Conservation (phyloP, 2,888 invertebrate genomes). For the Phalera bucephala region DNA sequence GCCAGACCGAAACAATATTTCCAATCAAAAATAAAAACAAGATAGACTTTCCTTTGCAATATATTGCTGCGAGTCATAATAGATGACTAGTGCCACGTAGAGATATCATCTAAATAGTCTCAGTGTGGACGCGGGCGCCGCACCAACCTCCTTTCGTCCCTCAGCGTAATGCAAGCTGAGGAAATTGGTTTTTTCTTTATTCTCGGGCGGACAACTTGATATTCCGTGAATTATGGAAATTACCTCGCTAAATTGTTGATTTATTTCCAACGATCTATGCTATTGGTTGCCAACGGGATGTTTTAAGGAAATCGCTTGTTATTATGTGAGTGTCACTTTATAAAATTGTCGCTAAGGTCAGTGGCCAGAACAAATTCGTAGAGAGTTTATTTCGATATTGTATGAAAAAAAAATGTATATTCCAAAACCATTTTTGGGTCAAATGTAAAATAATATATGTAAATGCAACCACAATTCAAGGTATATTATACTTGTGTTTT, state of each 20-base stretch:
- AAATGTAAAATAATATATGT: no score
- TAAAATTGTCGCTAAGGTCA: not conserved
- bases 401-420: no score
- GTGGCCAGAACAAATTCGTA: no score
- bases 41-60: no score
- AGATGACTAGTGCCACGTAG: not conserved
- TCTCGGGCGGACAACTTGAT: slow-evolving; percentile 72
- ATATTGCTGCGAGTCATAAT: no score
- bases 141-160: slow-evolving; percentile 49
- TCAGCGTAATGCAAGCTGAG: slow-evolving; percentile 67
- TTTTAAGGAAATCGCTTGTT: slow-evolving; percentile 31
- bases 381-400: no score
- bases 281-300: slow-evolving; percentile 48
- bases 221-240: slow-evolving; percentile 82
- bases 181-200: slow-evolving; percentile 82
- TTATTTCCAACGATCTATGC: slow-evolving; percentile 61
- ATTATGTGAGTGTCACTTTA: slow-evolving; percentile 10
- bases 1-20: no score
- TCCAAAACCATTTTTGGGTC: no score
- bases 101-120: slow-evolving; percentile 6
- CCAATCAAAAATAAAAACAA: no score
- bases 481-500: no score
- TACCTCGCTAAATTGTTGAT: slow-evolving; percentile 77
- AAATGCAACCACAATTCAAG: no score
- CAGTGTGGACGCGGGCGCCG: slow-evolving; percentile 48